Conservation (phyloP, 1,140 invertebrate genomes). For the Rhyacophila brunnea region DNA sequence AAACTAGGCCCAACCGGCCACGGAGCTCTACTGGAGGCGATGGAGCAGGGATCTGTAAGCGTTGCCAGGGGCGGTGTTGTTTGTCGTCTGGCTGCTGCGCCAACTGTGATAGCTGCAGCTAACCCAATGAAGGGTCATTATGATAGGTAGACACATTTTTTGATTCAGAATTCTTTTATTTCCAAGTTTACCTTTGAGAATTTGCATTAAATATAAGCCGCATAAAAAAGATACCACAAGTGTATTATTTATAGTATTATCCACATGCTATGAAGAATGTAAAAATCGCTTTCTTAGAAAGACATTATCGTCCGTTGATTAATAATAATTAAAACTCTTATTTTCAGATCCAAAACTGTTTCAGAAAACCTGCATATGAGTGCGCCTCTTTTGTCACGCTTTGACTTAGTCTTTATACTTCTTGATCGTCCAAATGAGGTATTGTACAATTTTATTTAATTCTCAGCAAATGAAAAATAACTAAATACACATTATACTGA, state of each 20-base stretch:
- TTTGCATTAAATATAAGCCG: too few species aligned
- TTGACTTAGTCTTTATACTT: constrained; percentile 91
- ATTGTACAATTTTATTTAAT: neutral
- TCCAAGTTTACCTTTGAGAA: too few species aligned
- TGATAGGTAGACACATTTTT: constrained; percentile 63
- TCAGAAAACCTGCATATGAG: constrained; percentile 88
- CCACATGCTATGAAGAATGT: too few species aligned
- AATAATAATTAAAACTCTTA: neutral
- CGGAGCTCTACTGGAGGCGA: constrained; percentile 79
- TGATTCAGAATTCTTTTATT: too few species aligned
- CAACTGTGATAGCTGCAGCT: constrained; percentile 87
- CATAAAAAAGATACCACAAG: too few species aligned
- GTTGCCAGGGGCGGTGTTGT: constrained; percentile 86
- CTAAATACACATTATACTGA: too few species aligned
- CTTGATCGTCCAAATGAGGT: constrained; percentile 79
- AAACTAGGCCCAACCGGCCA: constrained; percentile 69
- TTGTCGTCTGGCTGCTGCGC: constrained; percentile 75
- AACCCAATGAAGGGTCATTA: constrained; percentile 90
- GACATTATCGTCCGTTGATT: neutral
- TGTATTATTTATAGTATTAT: too few species aligned
- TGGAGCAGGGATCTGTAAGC: constrained; percentile 92
- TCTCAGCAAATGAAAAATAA: too few species aligned
- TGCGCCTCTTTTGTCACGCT: constrained; percentile 83
- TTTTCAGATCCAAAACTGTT: constrained; percentile 72
- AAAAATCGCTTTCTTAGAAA: too few species aligned